These are phyloP conservation scores for Leucophenga maculata DNA, from an alignment of 2,888 invertebrate genomes.

Conservation along the genomic window DNA sequence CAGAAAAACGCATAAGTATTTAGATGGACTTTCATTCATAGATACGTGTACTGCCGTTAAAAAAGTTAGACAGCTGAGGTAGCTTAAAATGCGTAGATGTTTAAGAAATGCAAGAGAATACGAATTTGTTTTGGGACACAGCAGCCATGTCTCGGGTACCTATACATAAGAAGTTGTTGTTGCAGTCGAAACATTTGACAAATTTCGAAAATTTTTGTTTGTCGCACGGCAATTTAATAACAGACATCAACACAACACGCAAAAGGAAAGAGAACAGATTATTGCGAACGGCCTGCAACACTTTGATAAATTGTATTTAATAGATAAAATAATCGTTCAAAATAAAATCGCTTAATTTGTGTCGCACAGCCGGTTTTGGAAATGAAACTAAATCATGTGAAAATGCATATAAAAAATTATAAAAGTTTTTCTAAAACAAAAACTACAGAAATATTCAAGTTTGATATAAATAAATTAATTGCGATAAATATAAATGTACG, in stretches of 20 bases:
- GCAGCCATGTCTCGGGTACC: neutral
- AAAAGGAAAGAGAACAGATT: neutral
- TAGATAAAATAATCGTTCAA: neutral
- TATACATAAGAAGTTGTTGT: neutral
- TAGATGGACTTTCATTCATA: too few relatives aligned
- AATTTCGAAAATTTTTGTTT: neutral
- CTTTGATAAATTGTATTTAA: constrained; percentile 9
- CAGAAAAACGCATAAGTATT: neutral
- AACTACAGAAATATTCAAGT: neutral
- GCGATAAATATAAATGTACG: constrained; percentile 9
- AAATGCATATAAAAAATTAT: neutral
- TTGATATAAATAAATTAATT: constrained; percentile 13
- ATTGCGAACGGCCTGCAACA: neutral
- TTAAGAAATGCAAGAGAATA: too few relatives aligned
- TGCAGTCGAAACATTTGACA: constrained; percentile 1
- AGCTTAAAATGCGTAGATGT: too few relatives aligned
- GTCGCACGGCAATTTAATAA: constrained; percentile 17
- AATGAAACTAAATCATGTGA: constrained; percentile 9
- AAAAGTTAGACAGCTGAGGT: too few relatives aligned
- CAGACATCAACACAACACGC: constrained; percentile 5
- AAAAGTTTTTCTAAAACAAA: neutral
- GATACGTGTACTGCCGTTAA: too few relatives aligned
- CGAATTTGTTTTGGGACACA: too few relatives aligned
- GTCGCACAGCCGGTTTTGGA: constrained; percentile 9
- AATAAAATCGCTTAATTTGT: constrained; percentile 10